A percentile compares a stretch with the other conserved stretches of the same genome.
Evolutionary conservation across 2,797 vertebrate genomes (phyloP).

Genomic region (Leptoclinus maculatus): DNA sequence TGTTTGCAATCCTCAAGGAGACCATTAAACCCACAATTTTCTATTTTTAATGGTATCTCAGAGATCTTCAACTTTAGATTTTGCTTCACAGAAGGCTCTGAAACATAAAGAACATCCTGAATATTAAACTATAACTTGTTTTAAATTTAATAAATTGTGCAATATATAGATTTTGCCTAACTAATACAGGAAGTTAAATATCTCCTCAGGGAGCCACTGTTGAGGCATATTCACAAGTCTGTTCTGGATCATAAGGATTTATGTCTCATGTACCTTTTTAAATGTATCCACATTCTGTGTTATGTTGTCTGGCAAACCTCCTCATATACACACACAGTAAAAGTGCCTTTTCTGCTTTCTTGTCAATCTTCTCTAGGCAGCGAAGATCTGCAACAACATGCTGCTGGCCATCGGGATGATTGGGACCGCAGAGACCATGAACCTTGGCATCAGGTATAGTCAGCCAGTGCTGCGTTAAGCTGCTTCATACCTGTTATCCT

Average conservation of each 20-base stretch:
- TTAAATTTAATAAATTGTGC: not conserved
- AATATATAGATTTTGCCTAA: not conserved
- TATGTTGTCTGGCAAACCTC: not conserved
- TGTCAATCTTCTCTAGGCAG: constrained; percentile 85
- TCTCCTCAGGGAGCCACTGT: not conserved
- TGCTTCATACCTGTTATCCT: constrained; percentile 8
- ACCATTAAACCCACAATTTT: not conserved
- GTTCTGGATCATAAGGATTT: not conserved
- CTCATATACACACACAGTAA: constrained; percentile 2
- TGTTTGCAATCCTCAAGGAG: not conserved
- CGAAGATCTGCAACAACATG: constrained; percentile 99
- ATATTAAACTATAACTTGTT: not conserved
- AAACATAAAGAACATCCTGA: not conserved
- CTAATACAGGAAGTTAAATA: not conserved
- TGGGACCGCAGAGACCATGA: constrained; percentile 98
- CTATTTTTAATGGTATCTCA: not conserved
- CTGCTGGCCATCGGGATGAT: constrained; percentile 98
- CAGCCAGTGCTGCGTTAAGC: not conserved
- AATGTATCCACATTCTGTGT: not conserved
- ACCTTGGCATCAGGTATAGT: constrained; percentile 97
- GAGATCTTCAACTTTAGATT: not conserved
- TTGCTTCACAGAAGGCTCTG: not conserved
- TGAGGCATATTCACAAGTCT: not conserved
- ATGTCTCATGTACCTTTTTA: not conserved
- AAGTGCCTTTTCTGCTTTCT: constrained; percentile 18